Conservation (phyloP, 1,140 invertebrate genomes). For the Drosophila kohkoa region DNA sequence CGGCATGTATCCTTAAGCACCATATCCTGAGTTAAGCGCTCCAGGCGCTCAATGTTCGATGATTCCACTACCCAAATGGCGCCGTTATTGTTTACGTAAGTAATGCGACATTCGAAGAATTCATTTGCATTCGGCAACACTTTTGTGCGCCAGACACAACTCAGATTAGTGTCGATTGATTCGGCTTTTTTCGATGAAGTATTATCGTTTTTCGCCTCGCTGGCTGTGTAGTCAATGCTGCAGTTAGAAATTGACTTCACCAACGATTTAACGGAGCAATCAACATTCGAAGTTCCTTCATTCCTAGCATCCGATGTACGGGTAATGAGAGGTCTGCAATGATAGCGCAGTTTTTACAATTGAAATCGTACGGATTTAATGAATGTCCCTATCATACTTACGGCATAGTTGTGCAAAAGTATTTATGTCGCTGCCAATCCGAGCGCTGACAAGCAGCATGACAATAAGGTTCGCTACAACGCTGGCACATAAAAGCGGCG, state of each 20-base stretch:
- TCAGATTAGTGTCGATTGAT: background rate
- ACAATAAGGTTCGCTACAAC: constrained; percentile 63
- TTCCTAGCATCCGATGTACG: too few species aligned
- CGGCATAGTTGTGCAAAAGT: constrained; percentile 60
- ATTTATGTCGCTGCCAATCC: constrained; percentile 67
- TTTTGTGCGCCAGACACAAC: constrained; percentile 35
- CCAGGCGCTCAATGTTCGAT: constrained; percentile 29
- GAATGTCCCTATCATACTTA: constrained; percentile 42
- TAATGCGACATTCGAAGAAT: constrained; percentile 58
- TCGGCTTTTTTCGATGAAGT: background rate
- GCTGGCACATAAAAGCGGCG: constrained; percentile 53
- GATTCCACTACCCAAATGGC: constrained; percentile 51
- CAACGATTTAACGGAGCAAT: background rate
- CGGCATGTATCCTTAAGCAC: constrained; percentile 5
- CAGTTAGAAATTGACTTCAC: background rate
- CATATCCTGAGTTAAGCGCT: constrained; percentile 33
- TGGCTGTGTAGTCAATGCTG: background rate
- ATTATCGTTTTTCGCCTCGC: background rate
- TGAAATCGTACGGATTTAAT: too few species aligned
- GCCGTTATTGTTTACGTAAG: constrained; percentile 40
- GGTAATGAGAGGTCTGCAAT: constrained; percentile 41
- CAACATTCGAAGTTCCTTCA: too few species aligned
- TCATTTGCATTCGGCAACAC: constrained; percentile 5
- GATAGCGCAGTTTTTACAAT: too few species aligned
- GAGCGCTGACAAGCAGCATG: constrained; percentile 32